A percentile compares a stretch with the other conserved stretches of the same genome.
Evolutionary conservation across 2,113 vertebrate genomes (phyloP).

Genomic region (Vulpes ferrilata): DNA sequence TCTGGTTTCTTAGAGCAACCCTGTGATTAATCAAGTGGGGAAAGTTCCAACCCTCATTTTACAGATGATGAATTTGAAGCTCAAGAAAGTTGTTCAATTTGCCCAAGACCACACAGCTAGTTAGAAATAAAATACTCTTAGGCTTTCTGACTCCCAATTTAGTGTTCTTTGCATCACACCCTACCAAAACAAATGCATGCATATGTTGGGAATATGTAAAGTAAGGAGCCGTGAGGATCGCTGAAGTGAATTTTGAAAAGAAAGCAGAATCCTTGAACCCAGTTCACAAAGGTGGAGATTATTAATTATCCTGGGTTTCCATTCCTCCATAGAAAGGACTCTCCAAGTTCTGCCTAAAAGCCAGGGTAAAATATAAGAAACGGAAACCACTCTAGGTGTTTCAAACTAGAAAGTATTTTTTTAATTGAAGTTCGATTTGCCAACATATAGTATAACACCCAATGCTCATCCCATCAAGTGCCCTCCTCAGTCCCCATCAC

Average conservation of each 20-base stretch:
- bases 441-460: too few species aligned
- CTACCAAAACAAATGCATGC: not conserved
- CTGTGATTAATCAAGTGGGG: not conserved
- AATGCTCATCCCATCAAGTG: too few species aligned
- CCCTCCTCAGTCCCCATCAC: too few species aligned
- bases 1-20: not conserved
- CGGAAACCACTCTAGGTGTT: not conserved
- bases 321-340: not conserved
- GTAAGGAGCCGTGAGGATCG: not conserved
- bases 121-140: not conserved
- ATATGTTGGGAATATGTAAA: not conserved
- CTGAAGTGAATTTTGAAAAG: not conserved
- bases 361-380: not conserved
- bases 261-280: not conserved
- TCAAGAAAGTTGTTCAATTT: not conserved
- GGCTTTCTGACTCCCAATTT: not conserved
- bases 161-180: not conserved
- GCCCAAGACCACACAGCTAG: not conserved
- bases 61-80: not conserved
- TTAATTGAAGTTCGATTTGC: too few species aligned
- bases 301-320: not conserved
- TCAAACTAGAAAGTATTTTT: too few species aligned
- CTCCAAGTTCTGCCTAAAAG: conserved; percentile 11
- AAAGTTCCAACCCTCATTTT: not conserved
- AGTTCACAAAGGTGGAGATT: not conserved